Evolutionary conservation across 1,140 invertebrate genomes (phyloP).

Genomic region (Penaeus indicus): DNA sequence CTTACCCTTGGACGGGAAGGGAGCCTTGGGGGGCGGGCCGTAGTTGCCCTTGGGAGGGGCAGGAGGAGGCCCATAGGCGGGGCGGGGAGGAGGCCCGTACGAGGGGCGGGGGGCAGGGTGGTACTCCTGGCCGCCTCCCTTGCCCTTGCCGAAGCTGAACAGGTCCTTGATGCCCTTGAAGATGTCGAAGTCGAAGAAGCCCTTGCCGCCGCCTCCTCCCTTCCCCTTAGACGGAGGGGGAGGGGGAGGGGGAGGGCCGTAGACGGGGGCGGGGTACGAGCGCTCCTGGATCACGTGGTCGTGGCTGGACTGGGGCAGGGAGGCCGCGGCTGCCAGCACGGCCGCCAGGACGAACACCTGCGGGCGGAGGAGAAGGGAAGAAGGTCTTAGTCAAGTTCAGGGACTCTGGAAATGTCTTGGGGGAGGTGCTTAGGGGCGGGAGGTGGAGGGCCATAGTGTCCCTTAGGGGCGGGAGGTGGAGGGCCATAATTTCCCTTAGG

Average conservation of each 20-base stretch:
- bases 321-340: too few species aligned
- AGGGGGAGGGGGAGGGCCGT: neutral
- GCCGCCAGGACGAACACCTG: too few species aligned
- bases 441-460: too few species aligned
- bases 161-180: slow-evolving; percentile 23
- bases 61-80: neutral
- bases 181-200: slow-evolving; percentile 11
- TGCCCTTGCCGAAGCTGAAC: slow-evolving; percentile 23
- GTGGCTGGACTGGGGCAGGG: too few species aligned
- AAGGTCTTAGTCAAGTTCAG: too few species aligned
- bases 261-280: neutral
- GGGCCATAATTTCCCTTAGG: too few species aligned
- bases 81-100: neutral
- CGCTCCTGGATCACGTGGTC: too few species aligned
- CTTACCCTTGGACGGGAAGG: neutral
- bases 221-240: neutral
- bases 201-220: slow-evolving; percentile 1
- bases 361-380: too few species aligned
- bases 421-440: too few species aligned
- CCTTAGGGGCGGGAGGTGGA: too few species aligned
- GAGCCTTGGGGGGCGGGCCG: neutral
- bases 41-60: neutral
- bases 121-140: slow-evolving; percentile 4
- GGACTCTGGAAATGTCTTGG: too few species aligned
- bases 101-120: neutral